A percentile compares a stretch with the other conserved stretches of the same genome.
Evolutionary conservation across 2,888 invertebrate species (phyloP).

Genomic region (Cacoxenus indagator): DNA sequence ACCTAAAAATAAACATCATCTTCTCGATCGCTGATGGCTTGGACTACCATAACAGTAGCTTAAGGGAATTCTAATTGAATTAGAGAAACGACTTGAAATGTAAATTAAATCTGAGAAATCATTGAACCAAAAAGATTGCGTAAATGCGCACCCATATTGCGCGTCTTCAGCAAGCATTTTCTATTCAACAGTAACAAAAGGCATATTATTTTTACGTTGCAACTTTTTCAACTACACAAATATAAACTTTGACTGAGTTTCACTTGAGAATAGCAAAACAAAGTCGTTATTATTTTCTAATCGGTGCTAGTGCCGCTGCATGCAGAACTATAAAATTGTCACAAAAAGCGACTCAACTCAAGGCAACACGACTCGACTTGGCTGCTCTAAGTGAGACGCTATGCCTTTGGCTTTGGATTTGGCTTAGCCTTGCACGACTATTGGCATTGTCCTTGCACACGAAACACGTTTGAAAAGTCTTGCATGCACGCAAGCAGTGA

Average conservation of each 20-base stretch:
- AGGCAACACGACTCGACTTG: neutral
- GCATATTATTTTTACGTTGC: too few species aligned
- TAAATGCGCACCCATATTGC: too few species aligned
- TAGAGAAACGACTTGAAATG: too few species aligned
- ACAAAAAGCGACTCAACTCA: neutral
- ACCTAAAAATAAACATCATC: too few species aligned
- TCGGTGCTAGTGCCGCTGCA: neutral
- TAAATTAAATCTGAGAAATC: too few species aligned
- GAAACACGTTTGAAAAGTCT: slow-evolving; percentile 15
- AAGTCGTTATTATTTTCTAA: neutral
- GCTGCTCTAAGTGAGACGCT: neutral
- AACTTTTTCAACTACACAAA: neutral
- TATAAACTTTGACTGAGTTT: neutral
- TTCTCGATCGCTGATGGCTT: too few species aligned
- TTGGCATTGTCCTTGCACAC: slow-evolving; percentile 18
- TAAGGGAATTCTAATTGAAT: too few species aligned
- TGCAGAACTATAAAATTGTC: neutral
- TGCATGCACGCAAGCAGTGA: neutral
- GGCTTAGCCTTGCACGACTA: neutral
- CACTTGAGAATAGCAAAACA: neutral
- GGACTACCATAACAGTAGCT: too few species aligned
- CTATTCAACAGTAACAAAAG: too few species aligned
- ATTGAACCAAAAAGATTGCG: too few species aligned
- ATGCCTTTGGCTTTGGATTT: neutral
- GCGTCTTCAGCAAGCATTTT: too few species aligned